phyloP scores from a whole-genome alignment of 2,113 vertebrate genomes.

The Pelusios castaneus region DNA sequence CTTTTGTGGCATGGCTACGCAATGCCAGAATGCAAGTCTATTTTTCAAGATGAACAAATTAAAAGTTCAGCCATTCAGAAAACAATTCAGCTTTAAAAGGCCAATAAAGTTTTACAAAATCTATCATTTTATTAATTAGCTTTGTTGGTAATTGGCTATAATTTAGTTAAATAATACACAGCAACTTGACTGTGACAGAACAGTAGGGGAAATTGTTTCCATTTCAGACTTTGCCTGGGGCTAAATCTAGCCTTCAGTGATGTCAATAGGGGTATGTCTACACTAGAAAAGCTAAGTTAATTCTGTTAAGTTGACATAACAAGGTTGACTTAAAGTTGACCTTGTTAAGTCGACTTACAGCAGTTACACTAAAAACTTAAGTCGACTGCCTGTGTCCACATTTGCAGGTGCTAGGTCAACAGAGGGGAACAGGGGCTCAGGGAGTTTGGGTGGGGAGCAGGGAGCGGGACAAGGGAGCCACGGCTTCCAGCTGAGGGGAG shows the following conservation, averaged over 20 bases:
- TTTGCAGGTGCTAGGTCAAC: too few relatives aligned
- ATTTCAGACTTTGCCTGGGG: not conserved
- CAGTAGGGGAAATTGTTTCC: not conserved
- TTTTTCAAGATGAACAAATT: not conserved
- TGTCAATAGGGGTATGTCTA: too few relatives aligned
- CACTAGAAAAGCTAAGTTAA: too few relatives aligned
- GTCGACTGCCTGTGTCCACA: too few relatives aligned
- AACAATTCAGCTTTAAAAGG: not conserved
- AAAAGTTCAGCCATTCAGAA: not conserved
- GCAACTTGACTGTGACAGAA: not conserved
- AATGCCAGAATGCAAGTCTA: not conserved
- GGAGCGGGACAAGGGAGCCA: too few relatives aligned
- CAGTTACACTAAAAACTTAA: too few relatives aligned
- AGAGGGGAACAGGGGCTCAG: too few relatives aligned
- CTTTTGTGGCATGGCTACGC: not conserved
- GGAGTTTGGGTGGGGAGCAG: too few relatives aligned
- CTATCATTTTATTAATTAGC: not conserved
- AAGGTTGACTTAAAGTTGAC: too few relatives aligned
- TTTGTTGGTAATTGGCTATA: not conserved
- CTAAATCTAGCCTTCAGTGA: not conserved
- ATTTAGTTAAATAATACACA: not conserved
- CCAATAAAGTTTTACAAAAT: not conserved
- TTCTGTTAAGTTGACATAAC: too few relatives aligned
- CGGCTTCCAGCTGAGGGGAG: too few relatives aligned
- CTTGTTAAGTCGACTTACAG: too few relatives aligned